Percentiles rank a stretch among this genome's conserved stretches.
phyloP scores from a whole-genome alignment of 2,113 vertebrate genomes.

The Sinocyclocheilus anshuiensis region DNA sequence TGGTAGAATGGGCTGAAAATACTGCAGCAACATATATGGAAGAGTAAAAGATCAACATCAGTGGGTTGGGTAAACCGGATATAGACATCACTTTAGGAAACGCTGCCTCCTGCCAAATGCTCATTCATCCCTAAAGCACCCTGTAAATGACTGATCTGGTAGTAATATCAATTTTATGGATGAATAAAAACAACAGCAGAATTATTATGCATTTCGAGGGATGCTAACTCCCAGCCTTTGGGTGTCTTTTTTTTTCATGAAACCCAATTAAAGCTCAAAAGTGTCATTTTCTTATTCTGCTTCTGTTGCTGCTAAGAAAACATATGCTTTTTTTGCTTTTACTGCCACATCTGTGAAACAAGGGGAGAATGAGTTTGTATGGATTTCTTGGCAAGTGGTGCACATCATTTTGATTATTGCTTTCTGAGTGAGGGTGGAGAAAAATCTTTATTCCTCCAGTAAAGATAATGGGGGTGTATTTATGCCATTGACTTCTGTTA shows the following conservation, averaged over 20 bases:
- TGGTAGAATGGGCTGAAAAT: neutral
- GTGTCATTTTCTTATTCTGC: conserved; percentile 39
- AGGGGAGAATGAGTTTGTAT: conserved; percentile 40
- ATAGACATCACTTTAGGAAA: conserved; percentile 13
- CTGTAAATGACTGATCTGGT: neutral
- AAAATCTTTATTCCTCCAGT: conserved; percentile 58
- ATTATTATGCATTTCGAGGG: conserved; percentile 19
- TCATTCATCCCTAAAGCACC: conserved; percentile 6
- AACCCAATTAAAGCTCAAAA: conserved; percentile 37
- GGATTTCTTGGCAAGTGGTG: conserved; percentile 48
- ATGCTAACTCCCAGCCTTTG: neutral
- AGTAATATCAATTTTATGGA: conserved; percentile 1
- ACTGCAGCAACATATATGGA: conserved; percentile 2
- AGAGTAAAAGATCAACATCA: neutral
- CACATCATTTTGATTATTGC: conserved; percentile 56
- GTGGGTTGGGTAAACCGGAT: neutral
- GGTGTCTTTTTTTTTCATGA: neutral
- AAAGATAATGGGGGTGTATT: conserved; percentile 49
- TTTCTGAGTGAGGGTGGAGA: conserved; percentile 25
- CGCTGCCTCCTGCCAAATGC: neutral
- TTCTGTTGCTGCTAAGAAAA: conserved; percentile 18
- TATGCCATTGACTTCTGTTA: conserved; percentile 46
- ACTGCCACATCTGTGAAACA: conserved; percentile 27
- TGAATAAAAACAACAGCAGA: neutral
- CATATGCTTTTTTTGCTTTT: neutral